Evolutionary conservation across 1,140 invertebrate genomes (phyloP).

Genomic region (Papilio aristodemus): DNA sequence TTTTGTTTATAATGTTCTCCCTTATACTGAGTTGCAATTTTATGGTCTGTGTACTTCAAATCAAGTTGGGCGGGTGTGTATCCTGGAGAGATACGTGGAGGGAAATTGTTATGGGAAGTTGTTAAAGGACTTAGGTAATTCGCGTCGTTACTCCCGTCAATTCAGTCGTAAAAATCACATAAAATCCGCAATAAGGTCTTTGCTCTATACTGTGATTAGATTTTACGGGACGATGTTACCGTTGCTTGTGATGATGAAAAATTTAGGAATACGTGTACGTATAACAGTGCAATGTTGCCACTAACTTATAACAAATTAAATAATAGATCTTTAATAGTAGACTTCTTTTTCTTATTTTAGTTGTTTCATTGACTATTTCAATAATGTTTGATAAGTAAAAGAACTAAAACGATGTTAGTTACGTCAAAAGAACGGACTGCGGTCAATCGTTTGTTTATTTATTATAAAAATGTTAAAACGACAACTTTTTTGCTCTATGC

Average conservation of each 20-base stretch:
- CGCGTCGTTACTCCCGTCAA: constrained; percentile 3
- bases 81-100: not conserved
- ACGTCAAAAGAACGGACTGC: too few relatives aligned
- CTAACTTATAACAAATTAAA: too few relatives aligned
- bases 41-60: constrained; percentile 2
- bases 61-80: not conserved
- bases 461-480: too few relatives aligned
- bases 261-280: not conserved
- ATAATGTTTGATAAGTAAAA: too few relatives aligned
- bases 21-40: constrained; percentile 4
- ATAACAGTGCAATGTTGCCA: not conserved
- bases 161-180: constrained; percentile 15
- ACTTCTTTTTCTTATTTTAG: too few relatives aligned
- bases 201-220: constrained; percentile 10
- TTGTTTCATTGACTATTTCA: too few relatives aligned
- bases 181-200: constrained; percentile 13
- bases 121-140: constrained; percentile 12
- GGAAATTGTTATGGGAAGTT: constrained; percentile 20
- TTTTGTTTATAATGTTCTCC: not conserved
- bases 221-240: not conserved
- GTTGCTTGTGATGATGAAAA: not conserved
- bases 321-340: too few relatives aligned
- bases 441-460: too few relatives aligned
- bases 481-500: too few relatives aligned
- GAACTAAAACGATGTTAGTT: too few relatives aligned